Evolutionary conservation across 2,888 invertebrate genomes (phyloP).

Genomic region (Rosalia funebris): DNA sequence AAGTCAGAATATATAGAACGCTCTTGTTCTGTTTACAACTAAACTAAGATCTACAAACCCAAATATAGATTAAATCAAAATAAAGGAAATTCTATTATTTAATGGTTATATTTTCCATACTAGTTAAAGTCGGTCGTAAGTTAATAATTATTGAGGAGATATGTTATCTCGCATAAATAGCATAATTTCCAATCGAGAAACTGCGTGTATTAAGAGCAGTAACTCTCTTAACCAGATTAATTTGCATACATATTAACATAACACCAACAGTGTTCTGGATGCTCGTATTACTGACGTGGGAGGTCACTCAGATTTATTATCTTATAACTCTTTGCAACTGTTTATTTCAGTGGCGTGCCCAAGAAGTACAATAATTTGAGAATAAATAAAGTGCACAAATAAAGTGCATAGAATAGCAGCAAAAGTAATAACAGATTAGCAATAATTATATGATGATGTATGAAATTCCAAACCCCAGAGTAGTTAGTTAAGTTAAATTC

Average conservation of each 20-base stretch:
- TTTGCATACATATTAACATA: conserved; percentile 10
- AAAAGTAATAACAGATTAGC: no score
- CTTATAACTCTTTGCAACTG: conserved; percentile 6
- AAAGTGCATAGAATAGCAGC: no score
- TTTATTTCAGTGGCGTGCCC: not conserved
- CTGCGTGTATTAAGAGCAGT: not conserved
- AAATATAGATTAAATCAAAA: no score
- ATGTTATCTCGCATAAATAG: conserved; percentile 1
- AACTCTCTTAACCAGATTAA: conserved; percentile 9
- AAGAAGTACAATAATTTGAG: not conserved
- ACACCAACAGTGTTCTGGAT: conserved; percentile 12
- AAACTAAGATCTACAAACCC: no score
- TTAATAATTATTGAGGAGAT: not conserved
- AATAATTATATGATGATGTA: no score
- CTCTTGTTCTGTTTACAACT: no score
- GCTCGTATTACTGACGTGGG: conserved; percentile 16
- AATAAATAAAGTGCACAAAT: no score
- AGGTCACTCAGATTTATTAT: conserved; percentile 11
- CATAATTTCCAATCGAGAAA: not conserved
- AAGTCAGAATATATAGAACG: no score
- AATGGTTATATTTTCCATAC: no score
- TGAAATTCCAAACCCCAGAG: no score
- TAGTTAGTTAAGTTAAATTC: no score
- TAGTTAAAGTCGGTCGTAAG: not conserved
- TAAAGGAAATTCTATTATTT: no score